Evolutionary conservation across 2,113 vertebrate species (phyloP), one percentile per base, ranked within the genome.

Genomic region (Spheniscus mendiculus): DNA sequence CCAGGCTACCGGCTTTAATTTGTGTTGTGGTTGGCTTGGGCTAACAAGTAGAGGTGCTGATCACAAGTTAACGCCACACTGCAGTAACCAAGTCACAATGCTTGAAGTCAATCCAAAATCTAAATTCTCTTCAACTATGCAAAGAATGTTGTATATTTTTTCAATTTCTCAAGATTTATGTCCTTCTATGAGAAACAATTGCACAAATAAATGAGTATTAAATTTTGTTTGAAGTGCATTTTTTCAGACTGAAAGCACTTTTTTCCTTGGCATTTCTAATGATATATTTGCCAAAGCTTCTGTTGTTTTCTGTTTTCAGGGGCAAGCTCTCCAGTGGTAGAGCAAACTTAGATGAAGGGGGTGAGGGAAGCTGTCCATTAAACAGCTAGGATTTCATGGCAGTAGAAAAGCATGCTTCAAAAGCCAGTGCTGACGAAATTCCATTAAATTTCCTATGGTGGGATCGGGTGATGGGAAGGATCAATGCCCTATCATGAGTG

Each of bases 91-190:
- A 52, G 47, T 65, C 85, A 72, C 84, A 83, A 52, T 49, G 67
- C 34, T 62, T 96, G 86, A 58, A 89, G 47, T 23, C 62, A 70
- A 78, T 52, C 61, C 93, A 93, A 89, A 82, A 73, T 27, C 49
- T 69, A 87, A 89, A 87, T 92, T 93, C 58, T 83, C 73, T 63
- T 66, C 58, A 94, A 44, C 65, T 85, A 83, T 67, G 81, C 65
- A 70, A 80, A 89, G 73, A 95, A 96, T 85, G 59, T 42, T 93
- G 92, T 89, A 17, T 93, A 72, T 97, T 95, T 95, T 96, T 90
- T 77, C 83, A 93, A 50, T 90, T 63, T 76, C 36, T 80, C 66
- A 78, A 74, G 87, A 88, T 70, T 88, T 73, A 94, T 27, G 63
- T 59, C 40, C 59, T 83, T 70, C 87, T 82, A 20, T 25, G 53